These are phyloP conservation scores for Latrodectus hesperus DNA, from an alignment of 2,888 invertebrate species.

Conservation along the genomic window DNA sequence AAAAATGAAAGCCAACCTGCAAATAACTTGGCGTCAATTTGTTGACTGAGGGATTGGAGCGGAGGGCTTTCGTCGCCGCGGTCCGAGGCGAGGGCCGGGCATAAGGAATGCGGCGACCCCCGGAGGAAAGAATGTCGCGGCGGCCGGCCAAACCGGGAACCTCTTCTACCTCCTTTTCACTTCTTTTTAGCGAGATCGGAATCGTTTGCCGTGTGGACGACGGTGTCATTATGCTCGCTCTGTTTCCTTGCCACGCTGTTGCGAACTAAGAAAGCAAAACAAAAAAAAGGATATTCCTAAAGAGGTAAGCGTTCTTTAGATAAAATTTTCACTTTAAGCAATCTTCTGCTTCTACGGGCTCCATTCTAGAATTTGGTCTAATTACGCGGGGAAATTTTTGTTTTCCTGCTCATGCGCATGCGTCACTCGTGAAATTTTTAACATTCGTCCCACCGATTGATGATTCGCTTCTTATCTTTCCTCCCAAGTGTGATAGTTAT, in stretches of 20 bases:
- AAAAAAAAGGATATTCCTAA: not conserved
- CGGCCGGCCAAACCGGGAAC: slow-evolving; percentile 51
- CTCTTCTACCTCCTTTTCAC: slow-evolving; percentile 9
- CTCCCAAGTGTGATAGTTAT: no score
- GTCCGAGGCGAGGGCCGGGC: slow-evolving; percentile 30
- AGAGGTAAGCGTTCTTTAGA: slow-evolving; percentile 8
- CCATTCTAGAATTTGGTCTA: not conserved
- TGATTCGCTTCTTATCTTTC: no score
- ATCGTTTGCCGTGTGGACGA: not conserved
- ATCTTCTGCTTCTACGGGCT: not conserved
- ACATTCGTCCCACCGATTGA: no score
- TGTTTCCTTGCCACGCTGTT: not conserved
- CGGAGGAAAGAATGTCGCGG: slow-evolving; percentile 63
- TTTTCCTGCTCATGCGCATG: not conserved
- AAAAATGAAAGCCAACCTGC: slow-evolving; percentile 28
- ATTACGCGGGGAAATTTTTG: not conserved
- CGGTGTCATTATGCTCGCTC: slow-evolving; percentile 1
- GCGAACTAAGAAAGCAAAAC: not conserved
- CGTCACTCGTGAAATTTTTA: not conserved
- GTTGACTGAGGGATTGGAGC: slow-evolving; percentile 21
- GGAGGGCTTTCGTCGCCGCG: slow-evolving; percentile 20
- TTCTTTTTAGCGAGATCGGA: not conserved
- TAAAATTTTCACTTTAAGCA: not conserved
- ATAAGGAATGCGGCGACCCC: slow-evolving; percentile 59
- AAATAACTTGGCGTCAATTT: slow-evolving; percentile 39